Base-by-base conservation (phyloP, 2,888 invertebrate genomes). In the Glaucopsyche alexis region DNA sequence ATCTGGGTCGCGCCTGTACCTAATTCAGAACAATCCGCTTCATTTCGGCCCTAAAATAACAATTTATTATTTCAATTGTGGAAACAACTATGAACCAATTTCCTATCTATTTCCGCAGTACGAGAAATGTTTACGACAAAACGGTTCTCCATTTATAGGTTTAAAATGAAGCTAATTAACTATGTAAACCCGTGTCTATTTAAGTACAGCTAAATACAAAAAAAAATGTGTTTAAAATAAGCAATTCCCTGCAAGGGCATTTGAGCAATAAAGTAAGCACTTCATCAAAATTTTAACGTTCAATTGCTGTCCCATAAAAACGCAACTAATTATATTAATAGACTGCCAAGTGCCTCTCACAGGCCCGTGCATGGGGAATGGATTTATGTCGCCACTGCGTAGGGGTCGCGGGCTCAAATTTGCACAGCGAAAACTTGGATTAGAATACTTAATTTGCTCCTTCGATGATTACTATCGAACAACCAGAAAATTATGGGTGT, bases 1-100 rank as follows among this genome's bases (percentile, higher is more conserved):
- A 69, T 47, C 49, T 47, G 47, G 69, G 69, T 29, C 69, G 69
- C 40, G 66, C 16, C 16, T 42, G 66, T 40, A 29, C 60, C 29
- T 60, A 40, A 66, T 66, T 66, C 42, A n/a, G 42, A 66, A 66
- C 42, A 42, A 42, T 66, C 42, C 40, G 66, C 66, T 66, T 66
- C 66, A 42, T 42, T 66, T 66, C 42, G 42, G 16, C 60, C 60
- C 66, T 66, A 66, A 66, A 66, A 66, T 66, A 66, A 66, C 66
- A 66, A 66, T 66, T 66, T 66, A 66, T 42, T 66, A 66, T 66
- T 66, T 42, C 40, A 66, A 66, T 66, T 66, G 60, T 38, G 66
- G 16, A 66, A 66, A 66, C 66, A 9, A 42, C 42, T 66, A 65
- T 55, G 29, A 29, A n/a, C 66, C 66, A 19, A 66, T 66, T 66